These are phyloP conservation scores for Malurus cyaneus DNA, from an alignment of 2,113 vertebrate species.

Conservation along the genomic window DNA sequence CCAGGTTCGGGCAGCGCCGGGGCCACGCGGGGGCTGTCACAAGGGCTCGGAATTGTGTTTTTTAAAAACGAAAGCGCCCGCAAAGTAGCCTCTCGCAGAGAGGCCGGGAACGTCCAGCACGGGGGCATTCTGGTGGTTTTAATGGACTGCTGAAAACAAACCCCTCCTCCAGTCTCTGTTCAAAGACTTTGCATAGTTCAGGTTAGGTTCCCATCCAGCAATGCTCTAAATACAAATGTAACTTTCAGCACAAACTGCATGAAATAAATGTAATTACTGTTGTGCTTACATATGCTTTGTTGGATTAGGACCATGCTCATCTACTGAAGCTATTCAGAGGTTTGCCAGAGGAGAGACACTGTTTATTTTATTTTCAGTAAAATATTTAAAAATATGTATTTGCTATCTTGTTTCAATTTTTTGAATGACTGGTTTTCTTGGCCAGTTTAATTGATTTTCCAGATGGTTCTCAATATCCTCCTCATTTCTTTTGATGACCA, in stretches of 20 bases:
- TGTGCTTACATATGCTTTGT: not conserved
- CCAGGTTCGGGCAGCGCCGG: fast-evolving
- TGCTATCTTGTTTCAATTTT: not conserved
- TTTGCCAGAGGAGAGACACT: not conserved
- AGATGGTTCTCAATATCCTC: not conserved
- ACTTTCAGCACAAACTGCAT: not conserved
- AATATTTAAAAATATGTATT: not conserved
- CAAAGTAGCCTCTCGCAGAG: not conserved
- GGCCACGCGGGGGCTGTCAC: not conserved
- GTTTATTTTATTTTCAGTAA: not conserved
- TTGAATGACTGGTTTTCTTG: not conserved
- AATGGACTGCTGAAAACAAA: not conserved
- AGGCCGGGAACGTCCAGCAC: not conserved
- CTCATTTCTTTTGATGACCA: not conserved
- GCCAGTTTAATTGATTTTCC: not conserved
- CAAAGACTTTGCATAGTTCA: not conserved
- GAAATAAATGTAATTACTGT: not conserved
- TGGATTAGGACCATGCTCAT: not conserved
- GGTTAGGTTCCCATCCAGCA: not conserved
- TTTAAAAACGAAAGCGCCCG: fast-evolving
- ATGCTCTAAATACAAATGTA: not conserved
- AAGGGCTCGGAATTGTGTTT: not conserved
- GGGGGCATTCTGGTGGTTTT: not conserved
- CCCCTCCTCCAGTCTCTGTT: not conserved
- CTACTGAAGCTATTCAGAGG: not conserved